A percentile compares a stretch with the other conserved stretches of the same genome.
These are phyloP conservation scores for Pagrus major DNA, from an alignment of 2,113 vertebrate species.

Conservation along the genomic window DNA sequence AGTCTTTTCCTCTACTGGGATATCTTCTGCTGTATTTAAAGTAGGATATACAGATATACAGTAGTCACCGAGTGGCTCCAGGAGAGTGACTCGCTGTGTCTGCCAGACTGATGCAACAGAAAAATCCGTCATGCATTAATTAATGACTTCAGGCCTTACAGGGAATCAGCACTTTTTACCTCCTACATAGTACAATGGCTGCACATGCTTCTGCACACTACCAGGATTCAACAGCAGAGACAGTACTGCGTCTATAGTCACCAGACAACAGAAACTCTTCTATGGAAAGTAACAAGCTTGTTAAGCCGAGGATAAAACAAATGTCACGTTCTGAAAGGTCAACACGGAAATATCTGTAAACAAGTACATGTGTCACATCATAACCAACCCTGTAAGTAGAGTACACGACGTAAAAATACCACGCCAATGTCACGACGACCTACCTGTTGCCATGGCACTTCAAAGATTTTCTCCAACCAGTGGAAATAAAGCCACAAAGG, in stretches of 20 bases:
- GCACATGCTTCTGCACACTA: not conserved
- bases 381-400: not conserved
- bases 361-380: not conserved
- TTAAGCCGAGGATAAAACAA: not conserved
- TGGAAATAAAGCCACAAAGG: not conserved
- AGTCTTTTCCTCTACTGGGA: not conserved
- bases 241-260: not conserved
- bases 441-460: not conserved
- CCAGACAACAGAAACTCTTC: not conserved
- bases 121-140: constrained; percentile 9
- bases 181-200: not conserved
- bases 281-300: not conserved
- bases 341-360: not conserved
- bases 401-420: not conserved
- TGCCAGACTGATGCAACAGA: constrained; percentile 28
- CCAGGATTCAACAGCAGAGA: not conserved
- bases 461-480: too few relatives aligned
- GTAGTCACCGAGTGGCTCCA: not conserved
- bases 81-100: constrained; percentile 20
- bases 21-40: constrained; percentile 5
- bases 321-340: not conserved
- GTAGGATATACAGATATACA: not conserved
- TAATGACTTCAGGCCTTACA: not conserved
- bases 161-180: constrained; percentile 8
- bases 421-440: not conserved